Conservation (phyloP, 2,888 invertebrate genomes). For the Zygaena filipendulae region DNA sequence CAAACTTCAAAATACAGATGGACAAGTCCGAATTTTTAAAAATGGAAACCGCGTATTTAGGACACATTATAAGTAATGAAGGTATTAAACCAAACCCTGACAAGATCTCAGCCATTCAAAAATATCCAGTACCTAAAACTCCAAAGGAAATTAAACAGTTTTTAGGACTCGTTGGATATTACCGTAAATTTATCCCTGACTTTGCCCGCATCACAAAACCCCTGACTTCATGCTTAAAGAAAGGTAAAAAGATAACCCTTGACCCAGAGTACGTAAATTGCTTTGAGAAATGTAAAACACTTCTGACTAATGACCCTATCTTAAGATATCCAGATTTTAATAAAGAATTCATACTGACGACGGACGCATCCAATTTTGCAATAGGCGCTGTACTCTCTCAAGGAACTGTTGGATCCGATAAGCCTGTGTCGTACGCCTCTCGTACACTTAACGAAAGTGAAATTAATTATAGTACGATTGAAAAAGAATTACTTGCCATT, state of each 20-base stretch:
- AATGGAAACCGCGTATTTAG: conserved; percentile 17
- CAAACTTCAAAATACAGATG: conserved; percentile 21
- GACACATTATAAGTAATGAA: conserved; percentile 9
- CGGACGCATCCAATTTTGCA: conserved; percentile 8
- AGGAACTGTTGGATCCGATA: conserved; percentile 6
- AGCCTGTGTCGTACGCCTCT: conserved; percentile 20
- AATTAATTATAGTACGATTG: conserved; percentile 18
- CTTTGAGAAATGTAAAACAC: conserved; percentile 14
- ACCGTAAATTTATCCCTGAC: conserved; percentile 12
- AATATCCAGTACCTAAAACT: conserved; percentile 6
- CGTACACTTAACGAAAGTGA: conserved; percentile 16
- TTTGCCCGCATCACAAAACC: conserved; percentile 13
- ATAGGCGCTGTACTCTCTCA: conserved; percentile 17
- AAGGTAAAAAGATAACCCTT: conserved; percentile 6
- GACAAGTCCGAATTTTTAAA: conserved; percentile 21
- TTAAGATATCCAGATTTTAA: conserved; percentile 18
- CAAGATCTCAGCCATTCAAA: too few relatives aligned
- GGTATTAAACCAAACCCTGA: conserved; percentile 15
- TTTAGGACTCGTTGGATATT: conserved; percentile 10
- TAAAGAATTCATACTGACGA: conserved; percentile 9
- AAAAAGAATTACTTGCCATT: conserved; percentile 10
- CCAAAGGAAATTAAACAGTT: conserved; percentile 10
- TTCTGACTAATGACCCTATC: conserved; percentile 22
- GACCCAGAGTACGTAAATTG: conserved; percentile 4
- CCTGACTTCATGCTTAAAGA: conserved; percentile 9